Evolutionary conservation across 2,797 vertebrate genomes (phyloP).

Genomic region (Decapterus maruadsi): DNA sequence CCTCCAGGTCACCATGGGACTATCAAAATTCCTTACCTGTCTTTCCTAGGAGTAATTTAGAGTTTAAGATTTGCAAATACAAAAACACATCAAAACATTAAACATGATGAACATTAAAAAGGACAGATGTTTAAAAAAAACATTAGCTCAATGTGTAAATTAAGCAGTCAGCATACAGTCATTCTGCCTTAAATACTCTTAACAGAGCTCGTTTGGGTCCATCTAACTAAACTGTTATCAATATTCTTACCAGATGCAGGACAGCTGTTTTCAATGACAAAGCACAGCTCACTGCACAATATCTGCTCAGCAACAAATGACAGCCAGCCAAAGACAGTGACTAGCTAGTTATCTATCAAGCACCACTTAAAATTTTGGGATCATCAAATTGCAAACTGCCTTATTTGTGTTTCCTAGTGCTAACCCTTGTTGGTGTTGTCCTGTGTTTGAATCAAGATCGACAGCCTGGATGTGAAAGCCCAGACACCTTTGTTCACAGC

Average conservation of each 20-base stretch:
- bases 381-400: neutral
- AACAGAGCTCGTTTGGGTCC: neutral
- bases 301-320: neutral
- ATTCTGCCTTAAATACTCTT: too few species aligned
- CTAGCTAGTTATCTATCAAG: neutral
- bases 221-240: neutral
- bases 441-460: slow-evolving; percentile 78
- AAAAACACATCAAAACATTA: too few species aligned
- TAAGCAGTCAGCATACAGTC: too few species aligned
- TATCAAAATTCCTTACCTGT: too few species aligned
- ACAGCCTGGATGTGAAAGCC: slow-evolving; percentile 94
- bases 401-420: neutral
- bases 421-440: neutral
- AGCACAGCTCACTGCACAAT: neutral
- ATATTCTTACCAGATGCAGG: neutral
- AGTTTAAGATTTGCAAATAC: too few species aligned
- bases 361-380: neutral
- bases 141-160: too few species aligned
- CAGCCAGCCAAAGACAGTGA: neutral
- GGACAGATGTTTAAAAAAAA: too few species aligned
- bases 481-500: slow-evolving; percentile 96
- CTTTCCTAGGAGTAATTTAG: too few species aligned
- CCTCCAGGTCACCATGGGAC: too few species aligned
- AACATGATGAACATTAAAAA: too few species aligned
- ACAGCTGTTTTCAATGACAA: neutral